Percentiles rank a stretch among this genome's conserved stretches.
phyloP scores from a whole-genome alignment of 2,888 invertebrate genomes.

The Cosmopolites sordidus region DNA sequence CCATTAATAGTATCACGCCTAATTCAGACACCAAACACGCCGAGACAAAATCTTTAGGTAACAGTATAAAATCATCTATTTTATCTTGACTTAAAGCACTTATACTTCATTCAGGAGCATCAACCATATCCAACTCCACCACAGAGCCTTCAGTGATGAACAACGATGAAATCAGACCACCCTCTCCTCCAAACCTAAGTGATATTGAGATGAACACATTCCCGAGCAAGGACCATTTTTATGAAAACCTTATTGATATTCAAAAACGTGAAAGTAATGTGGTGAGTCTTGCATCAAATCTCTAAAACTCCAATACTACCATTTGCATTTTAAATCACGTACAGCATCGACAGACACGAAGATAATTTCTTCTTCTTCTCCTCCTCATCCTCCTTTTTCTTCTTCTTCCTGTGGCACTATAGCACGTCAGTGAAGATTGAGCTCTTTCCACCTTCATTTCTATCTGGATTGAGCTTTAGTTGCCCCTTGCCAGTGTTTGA shows the following conservation, averaged over 20 bases:
- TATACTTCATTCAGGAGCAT: slow-evolving; percentile 8
- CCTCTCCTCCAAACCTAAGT: slow-evolving; percentile 7
- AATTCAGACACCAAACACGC: slow-evolving; percentile 21
- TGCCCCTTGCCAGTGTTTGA: too few species aligned
- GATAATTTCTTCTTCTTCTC: too few species aligned
- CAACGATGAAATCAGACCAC: slow-evolving; percentile 24
- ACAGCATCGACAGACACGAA: too few species aligned
- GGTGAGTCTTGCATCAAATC: slow-evolving; percentile 11
- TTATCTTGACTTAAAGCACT: not conserved
- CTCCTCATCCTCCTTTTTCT: too few species aligned
- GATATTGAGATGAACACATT: slow-evolving; percentile 13
- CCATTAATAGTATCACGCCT: slow-evolving; percentile 45
- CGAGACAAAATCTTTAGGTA: slow-evolving; percentile 12
- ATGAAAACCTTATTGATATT: slow-evolving; percentile 36
- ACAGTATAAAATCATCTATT: not conserved
- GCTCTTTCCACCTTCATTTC: too few species aligned
- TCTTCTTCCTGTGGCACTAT: too few species aligned
- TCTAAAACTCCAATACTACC: too few species aligned
- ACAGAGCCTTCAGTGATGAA: slow-evolving; percentile 29
- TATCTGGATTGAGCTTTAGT: too few species aligned
- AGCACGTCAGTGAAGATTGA: too few species aligned
- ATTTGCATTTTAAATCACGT: too few species aligned
- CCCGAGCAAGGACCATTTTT: slow-evolving; percentile 32
- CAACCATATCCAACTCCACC: slow-evolving; percentile 33
- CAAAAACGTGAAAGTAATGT: slow-evolving; percentile 24